These are phyloP conservation scores for Lichenostomus cassidix DNA, from an alignment of 2,113 vertebrate genomes.

Conservation along the genomic window DNA sequence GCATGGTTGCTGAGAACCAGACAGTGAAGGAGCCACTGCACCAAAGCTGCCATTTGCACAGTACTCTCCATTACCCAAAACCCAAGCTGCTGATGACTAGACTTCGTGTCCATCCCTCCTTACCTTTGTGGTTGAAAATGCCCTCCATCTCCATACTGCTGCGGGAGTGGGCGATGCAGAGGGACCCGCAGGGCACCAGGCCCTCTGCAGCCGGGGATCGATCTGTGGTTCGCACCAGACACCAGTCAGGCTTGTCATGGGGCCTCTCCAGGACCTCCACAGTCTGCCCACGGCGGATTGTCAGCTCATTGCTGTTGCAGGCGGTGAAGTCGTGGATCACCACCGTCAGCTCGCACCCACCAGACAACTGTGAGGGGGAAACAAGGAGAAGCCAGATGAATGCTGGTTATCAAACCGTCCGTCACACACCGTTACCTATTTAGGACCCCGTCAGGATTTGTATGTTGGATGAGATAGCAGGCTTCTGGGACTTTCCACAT, in stretches of 20 bases:
- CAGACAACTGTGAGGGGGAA: slow-evolving; percentile 83
- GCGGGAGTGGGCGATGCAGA: slow-evolving; percentile 96
- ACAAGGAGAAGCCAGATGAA: slow-evolving; percentile 33
- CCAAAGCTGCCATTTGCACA: fast-evolving
- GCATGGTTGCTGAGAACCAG: not conserved
- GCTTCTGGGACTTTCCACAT: not conserved
- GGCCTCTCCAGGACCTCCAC: slow-evolving; percentile 96
- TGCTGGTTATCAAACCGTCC: not conserved
- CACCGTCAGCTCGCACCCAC: slow-evolving; percentile 96
- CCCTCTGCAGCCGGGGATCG: slow-evolving; percentile 92
- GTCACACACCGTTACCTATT: not conserved
- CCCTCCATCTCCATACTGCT: slow-evolving; percentile 99
- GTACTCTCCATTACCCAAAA: not conserved
- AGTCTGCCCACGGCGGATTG: slow-evolving; percentile 92
- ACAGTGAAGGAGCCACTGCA: not conserved
- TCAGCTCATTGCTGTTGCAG: slow-evolving; percentile 95
- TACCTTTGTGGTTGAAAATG: slow-evolving; percentile 99
- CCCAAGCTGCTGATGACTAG: fast-evolving
- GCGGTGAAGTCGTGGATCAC: slow-evolving; percentile 97
- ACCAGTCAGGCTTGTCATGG: slow-evolving; percentile 97
- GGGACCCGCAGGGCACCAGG: slow-evolving; percentile 92
- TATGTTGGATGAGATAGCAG: not conserved
- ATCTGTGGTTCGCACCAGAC: slow-evolving; percentile 93
- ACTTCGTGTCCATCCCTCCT: not conserved
- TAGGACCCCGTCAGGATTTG: not conserved